These are phyloP conservation scores for Torymus aiolomorphi DNA, from an alignment of 2,888 invertebrate species.

Conservation along the genomic window DNA sequence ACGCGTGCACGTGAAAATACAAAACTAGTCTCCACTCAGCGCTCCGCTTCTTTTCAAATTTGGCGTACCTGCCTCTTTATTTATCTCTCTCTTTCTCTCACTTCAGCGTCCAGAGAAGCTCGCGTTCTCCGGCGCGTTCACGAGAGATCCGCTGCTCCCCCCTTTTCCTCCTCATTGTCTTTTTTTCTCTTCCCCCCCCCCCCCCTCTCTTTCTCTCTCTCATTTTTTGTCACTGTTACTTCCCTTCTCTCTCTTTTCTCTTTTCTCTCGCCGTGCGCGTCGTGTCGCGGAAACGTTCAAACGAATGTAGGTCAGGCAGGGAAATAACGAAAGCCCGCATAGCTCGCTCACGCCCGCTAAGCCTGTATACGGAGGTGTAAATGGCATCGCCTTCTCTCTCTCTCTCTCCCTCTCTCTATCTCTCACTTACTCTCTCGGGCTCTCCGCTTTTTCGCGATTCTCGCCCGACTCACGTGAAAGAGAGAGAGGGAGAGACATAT, in stretches of 20 bases:
- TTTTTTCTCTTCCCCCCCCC: neutral
- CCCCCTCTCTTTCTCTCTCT: neutral
- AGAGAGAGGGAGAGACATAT: neutral
- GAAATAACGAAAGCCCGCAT: constrained; percentile 64
- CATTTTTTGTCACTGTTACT: too few relatives aligned
- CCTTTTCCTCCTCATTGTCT: constrained; percentile 25
- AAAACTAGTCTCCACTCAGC: neutral
- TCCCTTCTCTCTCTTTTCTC: constrained; percentile 2
- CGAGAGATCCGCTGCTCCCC: constrained; percentile 6
- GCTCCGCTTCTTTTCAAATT: neutral
- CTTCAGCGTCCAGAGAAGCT: too few relatives aligned
- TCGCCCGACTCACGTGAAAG: neutral
- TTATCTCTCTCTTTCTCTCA: neutral
- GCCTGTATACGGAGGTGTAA: constrained; percentile 52
- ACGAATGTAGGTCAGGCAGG: constrained; percentile 64
- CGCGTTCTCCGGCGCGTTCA: too few relatives aligned
- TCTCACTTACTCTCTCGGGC: neutral
- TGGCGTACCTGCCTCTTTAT: constrained; percentile 3
- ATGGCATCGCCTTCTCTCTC: constrained; percentile 39
- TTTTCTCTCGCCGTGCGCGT: constrained; percentile 3
- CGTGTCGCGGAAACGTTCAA: constrained; percentile 52
- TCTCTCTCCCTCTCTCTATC: neutral
- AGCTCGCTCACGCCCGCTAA: constrained; percentile 31
- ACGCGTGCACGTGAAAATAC: neutral
- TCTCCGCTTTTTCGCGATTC: neutral